Base-by-base conservation (phyloP, 2,113 vertebrate genomes). In the Atrichornis clamosus region DNA sequence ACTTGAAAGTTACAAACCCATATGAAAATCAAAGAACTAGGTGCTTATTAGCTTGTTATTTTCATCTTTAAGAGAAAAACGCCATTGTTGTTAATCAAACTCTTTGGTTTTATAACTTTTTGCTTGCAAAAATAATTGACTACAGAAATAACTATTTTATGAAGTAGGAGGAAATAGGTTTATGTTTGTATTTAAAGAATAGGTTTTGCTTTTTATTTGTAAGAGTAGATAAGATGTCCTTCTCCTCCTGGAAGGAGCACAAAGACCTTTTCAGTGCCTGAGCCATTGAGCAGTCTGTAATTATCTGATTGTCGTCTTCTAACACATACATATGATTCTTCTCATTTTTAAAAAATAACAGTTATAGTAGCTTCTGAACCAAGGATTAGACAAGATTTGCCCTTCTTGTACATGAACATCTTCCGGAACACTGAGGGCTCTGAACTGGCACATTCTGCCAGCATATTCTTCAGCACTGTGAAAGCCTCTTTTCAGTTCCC, bases 401-500 rank as follows among this genome's bases (percentile, higher is more conserved):
- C 75, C 74, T 96, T 50, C 49, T 95, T 64, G 81, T 72, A 72
- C 65, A 41, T 64, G 39, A 82, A 46, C 14, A 41, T 79, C 78
- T 93, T 91, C n/a, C 1, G 6, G 81, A 89, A 85, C 58, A 42
- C 49, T 75, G 83, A 72, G 73, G 81, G 52, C 65, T 89, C 56
- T 89, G 89, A 87, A 82, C 77, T 46, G 15, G 23, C 28, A 6
- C 35, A 26, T n/a, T 35, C 65, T 91, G 69, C 73, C 74, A 89
- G 53, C 59, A 50, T 53, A 52, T 84, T 91, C 84, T 76, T 67
- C 62, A 50, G 46, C 70, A 13, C 84, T 69, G 30, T 89, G 91
- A 94, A 97, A 95, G 90, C 78, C 49, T 83, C 88, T 82, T 95
- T 93, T 95, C 82, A 87, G 49, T 35, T 93, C 58, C 65, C 30